Evolutionary conservation across 2,797 vertebrate genomes (phyloP).

Genomic region (Cynodonichthys magdalenae): DNA sequence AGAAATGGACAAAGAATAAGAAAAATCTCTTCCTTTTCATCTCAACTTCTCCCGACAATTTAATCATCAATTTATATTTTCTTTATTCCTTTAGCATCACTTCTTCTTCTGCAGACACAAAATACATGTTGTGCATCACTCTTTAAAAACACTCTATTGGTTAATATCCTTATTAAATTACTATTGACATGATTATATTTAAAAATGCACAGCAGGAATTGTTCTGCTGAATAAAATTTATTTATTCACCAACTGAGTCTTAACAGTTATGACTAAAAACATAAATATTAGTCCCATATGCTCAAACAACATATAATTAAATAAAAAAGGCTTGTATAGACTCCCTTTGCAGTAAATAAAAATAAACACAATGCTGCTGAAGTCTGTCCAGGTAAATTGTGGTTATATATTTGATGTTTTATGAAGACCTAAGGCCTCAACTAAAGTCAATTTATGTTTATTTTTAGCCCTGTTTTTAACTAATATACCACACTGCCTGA

Average conservation of each 20-base stretch:
- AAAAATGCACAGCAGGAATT: background rate
- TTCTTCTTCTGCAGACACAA: slow-evolving; percentile 2
- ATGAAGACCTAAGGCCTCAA: no score
- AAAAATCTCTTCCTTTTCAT: slow-evolving; percentile 56
- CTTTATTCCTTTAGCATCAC: background rate
- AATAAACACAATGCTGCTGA: background rate
- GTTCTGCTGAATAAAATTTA: background rate
- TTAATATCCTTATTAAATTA: slow-evolving; percentile 7
- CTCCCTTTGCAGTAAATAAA: no score
- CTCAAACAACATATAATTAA: background rate
- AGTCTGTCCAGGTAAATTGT: background rate
- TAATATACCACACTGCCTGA: background rate
- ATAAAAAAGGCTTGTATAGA: no score
- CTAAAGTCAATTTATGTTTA: background rate
- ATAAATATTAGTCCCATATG: background rate
- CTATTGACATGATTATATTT: background rate
- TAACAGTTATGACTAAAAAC: background rate
- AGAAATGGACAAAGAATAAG: slow-evolving; percentile 75
- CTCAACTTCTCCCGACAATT: slow-evolving; percentile 9
- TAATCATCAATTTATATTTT: background rate
- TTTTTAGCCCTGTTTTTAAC: background rate
- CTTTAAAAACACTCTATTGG: background rate
- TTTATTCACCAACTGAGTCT: background rate
- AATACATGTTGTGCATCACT: background rate
- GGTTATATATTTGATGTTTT: no score